Base-by-base conservation (phyloP, 2,113 vertebrate species). In the Podarcis muralis region DNA sequence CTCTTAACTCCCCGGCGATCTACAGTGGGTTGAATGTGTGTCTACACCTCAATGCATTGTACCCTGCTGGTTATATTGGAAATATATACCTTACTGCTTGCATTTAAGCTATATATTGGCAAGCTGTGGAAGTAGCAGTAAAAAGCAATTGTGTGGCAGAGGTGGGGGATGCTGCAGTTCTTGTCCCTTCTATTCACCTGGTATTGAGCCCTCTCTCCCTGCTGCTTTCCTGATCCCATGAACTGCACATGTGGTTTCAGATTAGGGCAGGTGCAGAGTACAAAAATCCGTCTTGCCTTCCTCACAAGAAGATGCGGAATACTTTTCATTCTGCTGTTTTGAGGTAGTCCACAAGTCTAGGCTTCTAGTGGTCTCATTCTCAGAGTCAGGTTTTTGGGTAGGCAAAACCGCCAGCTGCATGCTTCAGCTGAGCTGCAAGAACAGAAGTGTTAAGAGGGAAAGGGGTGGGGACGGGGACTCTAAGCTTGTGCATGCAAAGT, bases 401-500 rank as follows among this genome's bases (percentile, higher is more conserved):
- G 16, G 35, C 37, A 86, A 35, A 66, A 35, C 15, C 5, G 5
- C 35, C 3, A 27, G 53, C 72, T 83, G 48, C 3, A 1, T 18
- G 1, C 0, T 11, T n/a, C 65, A 32, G 43, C 9, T n/a, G 48
- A 53, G 48, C 48, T 53, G 48, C 48, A 53, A 35, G 5, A 81
- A 62, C 18, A 15, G 18, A 4, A 23, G 23, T 23, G n/a, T 35
- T 15, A 59, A n/a, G 48, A 53, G 48, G 48, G 48, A 53, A 53
- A 0, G 11, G 11, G 48, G 5, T 5, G 40, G 48, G 43, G 48
- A 11, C 48, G 9, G 3, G 0, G 71, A 43, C 32, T n/a, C 72
- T 86, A 83, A 75, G 8, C 79, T 35, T 72, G 79, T 93, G 91
- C 78, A 89, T 93, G 93, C 92, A 77, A 90, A 93, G 88, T 85